These are phyloP conservation scores for Oryctes rhinoceros DNA, from an alignment of 1,140 invertebrate species.

Conservation along the genomic window DNA sequence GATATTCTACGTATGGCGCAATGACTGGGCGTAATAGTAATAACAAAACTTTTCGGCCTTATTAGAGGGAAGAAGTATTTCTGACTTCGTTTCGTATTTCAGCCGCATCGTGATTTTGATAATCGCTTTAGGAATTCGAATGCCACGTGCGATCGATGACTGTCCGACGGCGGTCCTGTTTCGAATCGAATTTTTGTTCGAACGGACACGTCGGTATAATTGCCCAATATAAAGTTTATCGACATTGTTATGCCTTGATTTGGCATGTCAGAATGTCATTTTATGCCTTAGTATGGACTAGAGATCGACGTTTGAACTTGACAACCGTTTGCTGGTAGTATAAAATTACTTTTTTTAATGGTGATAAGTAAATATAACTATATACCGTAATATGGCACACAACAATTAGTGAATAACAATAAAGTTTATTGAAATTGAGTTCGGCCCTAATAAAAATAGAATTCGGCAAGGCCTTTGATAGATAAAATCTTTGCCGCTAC, in stretches of 20 bases:
- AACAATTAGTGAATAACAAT: no score
- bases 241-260: conserved; percentile 12
- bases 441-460: no score
- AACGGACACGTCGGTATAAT: background rate
- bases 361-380: no score
- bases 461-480: no score
- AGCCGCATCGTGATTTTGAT: conserved; percentile 8
- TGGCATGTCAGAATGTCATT: background rate
- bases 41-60: conserved; percentile 24
- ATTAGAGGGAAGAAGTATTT: background rate
- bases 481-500: no score
- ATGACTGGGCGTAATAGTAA: conserved; percentile 19
- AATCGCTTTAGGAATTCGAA: conserved; percentile 22
- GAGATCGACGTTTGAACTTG: background rate
- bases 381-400: no score
- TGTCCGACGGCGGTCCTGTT: conserved; percentile 4
- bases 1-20: conserved; percentile 9
- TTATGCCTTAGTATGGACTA: background rate
- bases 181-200: background rate
- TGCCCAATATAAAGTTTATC: conserved; percentile 30
- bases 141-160: conserved; percentile 36
- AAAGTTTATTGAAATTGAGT: no score
- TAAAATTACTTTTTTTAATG: no score
- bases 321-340: background rate
- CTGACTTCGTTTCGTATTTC: conserved; percentile 9